Evolutionary conservation across 2,113 vertebrate genomes (phyloP).

Genomic region (Mystacornis crossleyi): DNA sequence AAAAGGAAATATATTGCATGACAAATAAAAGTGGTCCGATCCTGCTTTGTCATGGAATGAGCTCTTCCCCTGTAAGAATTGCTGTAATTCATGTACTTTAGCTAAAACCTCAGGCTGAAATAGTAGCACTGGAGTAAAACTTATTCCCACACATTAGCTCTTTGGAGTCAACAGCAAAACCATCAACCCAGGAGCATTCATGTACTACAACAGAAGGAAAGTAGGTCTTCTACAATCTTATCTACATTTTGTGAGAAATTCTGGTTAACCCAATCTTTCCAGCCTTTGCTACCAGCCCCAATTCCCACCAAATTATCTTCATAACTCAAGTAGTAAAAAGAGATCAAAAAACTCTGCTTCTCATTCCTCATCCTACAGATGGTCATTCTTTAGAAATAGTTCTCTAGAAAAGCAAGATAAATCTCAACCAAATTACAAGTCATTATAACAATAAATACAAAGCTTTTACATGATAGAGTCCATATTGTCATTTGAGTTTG

Average conservation of each 20-base stretch:
- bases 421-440: neutral
- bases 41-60: neutral
- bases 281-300: neutral
- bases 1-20: neutral
- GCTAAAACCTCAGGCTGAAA: neutral
- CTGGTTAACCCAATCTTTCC: neutral
- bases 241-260: neutral
- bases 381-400: neutral
- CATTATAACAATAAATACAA: neutral
- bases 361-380: neutral
- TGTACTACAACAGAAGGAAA: neutral
- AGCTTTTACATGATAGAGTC: neutral
- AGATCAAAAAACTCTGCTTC: neutral
- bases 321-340: neutral
- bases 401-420: neutral
- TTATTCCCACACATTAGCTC: fast-evolving
- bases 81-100: neutral
- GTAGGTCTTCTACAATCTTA: neutral
- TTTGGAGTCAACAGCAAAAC: neutral
- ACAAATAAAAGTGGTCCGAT: neutral
- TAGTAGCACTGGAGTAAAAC: neutral
- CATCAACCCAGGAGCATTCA: neutral
- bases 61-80: neutral
- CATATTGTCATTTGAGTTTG: neutral
- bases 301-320: neutral